A percentile compares a stretch with the other conserved stretches of the same genome.
These are phyloP conservation scores for Andrena dorsata DNA, from an alignment of 2,888 invertebrate species.

Conservation along the genomic window DNA sequence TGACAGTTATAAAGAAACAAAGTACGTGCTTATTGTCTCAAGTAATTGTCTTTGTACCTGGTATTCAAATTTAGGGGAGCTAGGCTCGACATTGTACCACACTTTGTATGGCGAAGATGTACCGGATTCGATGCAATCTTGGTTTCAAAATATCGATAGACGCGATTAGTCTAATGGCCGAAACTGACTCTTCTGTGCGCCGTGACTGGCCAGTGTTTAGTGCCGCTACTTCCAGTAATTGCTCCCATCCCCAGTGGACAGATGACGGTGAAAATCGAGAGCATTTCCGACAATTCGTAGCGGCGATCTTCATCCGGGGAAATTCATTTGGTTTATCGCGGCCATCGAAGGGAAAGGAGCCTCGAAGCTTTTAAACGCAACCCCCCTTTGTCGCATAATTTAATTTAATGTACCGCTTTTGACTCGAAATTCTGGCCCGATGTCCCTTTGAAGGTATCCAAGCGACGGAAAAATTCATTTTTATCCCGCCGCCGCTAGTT, in stretches of 20 bases:
- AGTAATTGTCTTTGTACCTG: too few relatives aligned
- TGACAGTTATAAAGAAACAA: too few relatives aligned
- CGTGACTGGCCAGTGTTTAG: conserved; percentile 11
- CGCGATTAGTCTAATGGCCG: conserved; percentile 19
- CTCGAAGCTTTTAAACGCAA: background rate
- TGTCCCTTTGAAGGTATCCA: background rate
- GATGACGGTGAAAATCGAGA: conserved; percentile 10
- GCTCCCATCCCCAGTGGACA: conserved; percentile 1
- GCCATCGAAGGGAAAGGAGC: background rate
- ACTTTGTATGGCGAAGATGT: background rate
- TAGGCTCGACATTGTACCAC: background rate
- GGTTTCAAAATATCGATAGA: conserved; percentile 11
- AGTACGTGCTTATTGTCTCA: too few relatives aligned
- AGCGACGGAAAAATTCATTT: background rate
- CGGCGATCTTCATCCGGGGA: conserved; percentile 2
- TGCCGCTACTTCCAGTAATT: conserved; percentile 23
- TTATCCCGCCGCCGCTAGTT: background rate
- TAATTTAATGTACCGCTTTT: background rate
- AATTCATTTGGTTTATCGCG: conserved; percentile 17
- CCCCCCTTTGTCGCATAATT: background rate
- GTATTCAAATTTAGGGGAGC: too few relatives aligned
- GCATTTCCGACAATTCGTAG: conserved; percentile 5
- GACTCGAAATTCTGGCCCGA: background rate
- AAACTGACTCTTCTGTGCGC: background rate
- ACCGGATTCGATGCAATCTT: conserved; percentile 1